Evolutionary conservation across 2,113 vertebrate genomes (phyloP).

Genomic region (Platycercus adscitus): DNA sequence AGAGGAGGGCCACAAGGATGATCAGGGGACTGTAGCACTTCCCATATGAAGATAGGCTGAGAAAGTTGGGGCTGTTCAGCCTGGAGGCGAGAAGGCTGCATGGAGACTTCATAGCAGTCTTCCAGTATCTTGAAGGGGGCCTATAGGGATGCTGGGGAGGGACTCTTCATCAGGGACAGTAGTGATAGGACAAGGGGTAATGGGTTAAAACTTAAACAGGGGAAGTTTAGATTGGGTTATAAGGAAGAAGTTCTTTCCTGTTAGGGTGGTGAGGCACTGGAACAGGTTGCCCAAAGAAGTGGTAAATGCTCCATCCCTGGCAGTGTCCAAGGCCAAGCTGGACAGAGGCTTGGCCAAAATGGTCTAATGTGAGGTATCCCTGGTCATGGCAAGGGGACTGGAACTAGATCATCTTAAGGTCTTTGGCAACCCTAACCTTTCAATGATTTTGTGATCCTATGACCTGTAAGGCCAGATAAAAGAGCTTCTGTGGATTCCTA

Average conservation of each 20-base stretch:
- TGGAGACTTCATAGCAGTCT: background rate
- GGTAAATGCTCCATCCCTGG: background rate
- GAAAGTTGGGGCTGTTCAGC: background rate
- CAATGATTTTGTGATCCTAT: background rate
- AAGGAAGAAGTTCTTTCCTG: too few relatives aligned
- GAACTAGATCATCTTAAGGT: background rate
- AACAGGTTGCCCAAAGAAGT: background rate
- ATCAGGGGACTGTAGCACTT: background rate
- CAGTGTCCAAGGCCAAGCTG: background rate
- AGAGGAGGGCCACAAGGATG: background rate
- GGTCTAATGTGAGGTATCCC: background rate
- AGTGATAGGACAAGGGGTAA: background rate
- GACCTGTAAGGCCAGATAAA: background rate
- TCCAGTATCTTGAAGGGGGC: background rate
- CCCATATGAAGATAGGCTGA: background rate
- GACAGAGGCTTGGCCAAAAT: background rate
- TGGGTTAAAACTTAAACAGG: background rate
- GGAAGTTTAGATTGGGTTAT: background rate
- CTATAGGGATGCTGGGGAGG: background rate
- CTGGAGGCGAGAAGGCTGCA: background rate
- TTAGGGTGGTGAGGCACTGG: too few relatives aligned
- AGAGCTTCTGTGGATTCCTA: background rate
- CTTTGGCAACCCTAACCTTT: background rate
- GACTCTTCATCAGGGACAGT: background rate
- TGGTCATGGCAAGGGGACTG: background rate